A percentile compares a stretch with the other conserved stretches of the same genome.
Evolutionary conservation across 92 coral and sea anemone species (phyloP).

Genomic region (Palythoa grandis): DNA sequence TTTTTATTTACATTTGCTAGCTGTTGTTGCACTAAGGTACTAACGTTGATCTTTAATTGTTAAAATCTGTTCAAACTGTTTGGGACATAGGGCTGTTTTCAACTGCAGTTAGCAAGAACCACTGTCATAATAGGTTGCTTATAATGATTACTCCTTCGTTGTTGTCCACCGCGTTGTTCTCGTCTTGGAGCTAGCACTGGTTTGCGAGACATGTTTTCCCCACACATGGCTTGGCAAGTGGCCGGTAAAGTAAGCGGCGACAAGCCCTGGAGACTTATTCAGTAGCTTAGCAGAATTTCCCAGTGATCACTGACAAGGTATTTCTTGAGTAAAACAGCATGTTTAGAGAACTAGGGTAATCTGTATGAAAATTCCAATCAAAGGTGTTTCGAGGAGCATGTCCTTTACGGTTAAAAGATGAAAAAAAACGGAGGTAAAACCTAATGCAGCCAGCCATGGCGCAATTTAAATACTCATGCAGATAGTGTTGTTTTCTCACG

Average conservation of each 20-base stretch:
- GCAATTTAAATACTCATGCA: constrained; percentile 11
- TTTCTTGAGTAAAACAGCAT: background rate
- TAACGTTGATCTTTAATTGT: background rate
- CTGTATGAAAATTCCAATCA: background rate
- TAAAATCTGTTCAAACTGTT: background rate
- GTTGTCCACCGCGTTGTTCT: constrained; percentile 13
- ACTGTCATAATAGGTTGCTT: background rate
- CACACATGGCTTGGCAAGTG: background rate
- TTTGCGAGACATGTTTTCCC: background rate
- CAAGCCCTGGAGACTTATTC: background rate
- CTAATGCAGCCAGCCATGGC: background rate
- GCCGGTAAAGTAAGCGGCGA: background rate
- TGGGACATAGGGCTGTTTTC: background rate
- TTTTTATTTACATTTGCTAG: background rate
- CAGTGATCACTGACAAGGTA: background rate
- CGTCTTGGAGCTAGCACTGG: background rate
- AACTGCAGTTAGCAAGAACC: background rate
- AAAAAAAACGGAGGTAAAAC: background rate
- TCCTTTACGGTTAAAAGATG: background rate
- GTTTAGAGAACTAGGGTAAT: background rate
- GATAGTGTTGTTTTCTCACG: too few species aligned
- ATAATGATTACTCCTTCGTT: background rate
- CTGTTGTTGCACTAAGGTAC: background rate
- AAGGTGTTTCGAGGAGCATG: background rate
- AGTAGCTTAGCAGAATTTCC: background rate